Evolutionary conservation across 1,140 invertebrate species (phyloP), one percentile per base, ranked within the genome.

Genomic region (Pantala flavescens): DNA sequence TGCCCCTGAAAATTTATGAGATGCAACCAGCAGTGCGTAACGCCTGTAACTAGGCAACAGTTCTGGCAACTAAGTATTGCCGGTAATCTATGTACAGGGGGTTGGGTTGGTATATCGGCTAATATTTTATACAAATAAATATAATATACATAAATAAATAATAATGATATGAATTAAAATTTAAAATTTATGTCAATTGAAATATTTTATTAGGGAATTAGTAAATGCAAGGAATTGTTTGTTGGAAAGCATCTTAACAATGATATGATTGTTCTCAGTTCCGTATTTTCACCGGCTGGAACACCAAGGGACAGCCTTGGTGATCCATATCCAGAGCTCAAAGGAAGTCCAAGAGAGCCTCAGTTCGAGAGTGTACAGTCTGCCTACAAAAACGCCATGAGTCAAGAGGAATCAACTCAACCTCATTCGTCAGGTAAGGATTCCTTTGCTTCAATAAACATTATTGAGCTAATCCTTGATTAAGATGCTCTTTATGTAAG

Each of bases 331-430:
- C 75, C 78, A 10, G 80, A 80, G 42, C 71, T 77, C 1, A 81
- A 80, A 77, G 83, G 80, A 24, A 86, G 84, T 78, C 84, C 85
- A 7, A 82, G 85, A n/a, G 77, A 78, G 19, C 75, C 76, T 19
- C 70, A 63, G 55, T 86, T 86, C 70, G 86, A 87, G 78, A 84
- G 84, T 72, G 88, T 89, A 21, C 86, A 87, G 14, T 84, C 87
- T 0, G 86, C 87, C 2, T 90, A 88, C 77, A 86, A 88, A 76
- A 88, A 85, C 76, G 87, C 85, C 24, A 84, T 85, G 11, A 87
- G 88, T 74, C 76, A 77, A 70, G 87, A 89, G 36, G 80, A 81
- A 24, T 80, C 79, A 73, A 84, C 85, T 77, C 83, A 84, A 76
- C 86, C 85, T 24, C 86, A 88, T 76, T 85, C 86, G 74, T 88